Percentiles rank a stretch among this genome's conserved stretches.
Evolutionary conservation across 2,888 invertebrate species (phyloP).

Genomic region (Andrena hattorfiana): DNA sequence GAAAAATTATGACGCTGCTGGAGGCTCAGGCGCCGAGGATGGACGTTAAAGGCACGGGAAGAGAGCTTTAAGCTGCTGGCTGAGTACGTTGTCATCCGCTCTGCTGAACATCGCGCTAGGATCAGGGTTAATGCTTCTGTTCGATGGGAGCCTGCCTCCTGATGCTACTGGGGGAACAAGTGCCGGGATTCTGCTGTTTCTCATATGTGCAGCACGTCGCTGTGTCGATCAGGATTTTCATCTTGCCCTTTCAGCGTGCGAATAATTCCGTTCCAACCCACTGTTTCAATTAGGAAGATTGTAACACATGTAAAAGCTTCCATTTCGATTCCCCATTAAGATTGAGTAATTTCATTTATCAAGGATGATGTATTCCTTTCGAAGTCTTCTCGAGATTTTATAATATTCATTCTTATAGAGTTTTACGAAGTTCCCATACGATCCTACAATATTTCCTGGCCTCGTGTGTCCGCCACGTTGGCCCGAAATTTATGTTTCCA

Average conservation of each 20-base stretch:
- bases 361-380: background rate
- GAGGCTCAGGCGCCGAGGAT: slow-evolving; percentile 34
- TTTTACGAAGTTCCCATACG: background rate
- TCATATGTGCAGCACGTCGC: slow-evolving; percentile 15
- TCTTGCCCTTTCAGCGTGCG: background rate
- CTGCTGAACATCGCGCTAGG: slow-evolving; percentile 84
- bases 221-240: slow-evolving; percentile 4
- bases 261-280: background rate
- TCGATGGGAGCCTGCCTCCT: slow-evolving; percentile 79
- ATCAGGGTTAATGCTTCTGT: slow-evolving; percentile 84
- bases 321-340: no score
- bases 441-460: background rate
- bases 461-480: background rate
- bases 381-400: background rate
- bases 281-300: background rate
- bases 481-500: slow-evolving; percentile 35
- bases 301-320: no score
- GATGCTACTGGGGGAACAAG: slow-evolving; percentile 67
- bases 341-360: no score
- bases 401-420: background rate
- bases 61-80: slow-evolving; percentile 79
- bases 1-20: slow-evolving; percentile 53
- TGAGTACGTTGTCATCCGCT: slow-evolving; percentile 85
- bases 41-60: slow-evolving; percentile 66
- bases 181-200: slow-evolving; percentile 44